Evolutionary conservation across 2,113 vertebrate genomes (phyloP).

Genomic region (Passer montanus): DNA sequence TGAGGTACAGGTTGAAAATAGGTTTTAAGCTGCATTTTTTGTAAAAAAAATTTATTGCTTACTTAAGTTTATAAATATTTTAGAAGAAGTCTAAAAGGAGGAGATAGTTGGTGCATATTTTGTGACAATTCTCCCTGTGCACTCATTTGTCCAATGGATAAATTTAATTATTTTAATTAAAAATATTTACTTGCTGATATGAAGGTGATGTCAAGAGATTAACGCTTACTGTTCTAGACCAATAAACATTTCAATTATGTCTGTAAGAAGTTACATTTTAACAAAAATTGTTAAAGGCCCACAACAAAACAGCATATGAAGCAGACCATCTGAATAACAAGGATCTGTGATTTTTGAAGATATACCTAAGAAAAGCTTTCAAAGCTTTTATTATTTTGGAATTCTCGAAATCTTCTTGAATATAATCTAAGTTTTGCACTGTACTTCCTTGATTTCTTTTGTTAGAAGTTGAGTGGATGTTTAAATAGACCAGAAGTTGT

Average conservation of each 20-base stretch:
- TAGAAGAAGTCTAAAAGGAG: background rate
- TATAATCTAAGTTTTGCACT: background rate
- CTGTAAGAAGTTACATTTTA: background rate
- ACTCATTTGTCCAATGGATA: background rate
- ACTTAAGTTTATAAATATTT: background rate
- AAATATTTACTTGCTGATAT: background rate
- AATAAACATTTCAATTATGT: background rate
- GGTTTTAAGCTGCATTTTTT: background rate
- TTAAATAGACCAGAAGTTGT: background rate
- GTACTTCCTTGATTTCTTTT: background rate
- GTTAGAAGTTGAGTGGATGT: background rate
- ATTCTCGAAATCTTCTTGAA: background rate
- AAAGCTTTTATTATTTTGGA: background rate
- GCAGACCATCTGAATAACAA: background rate
- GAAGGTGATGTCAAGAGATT: background rate
- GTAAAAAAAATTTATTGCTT: background rate
- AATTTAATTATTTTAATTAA: background rate
- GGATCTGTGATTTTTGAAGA: background rate
- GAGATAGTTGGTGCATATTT: background rate
- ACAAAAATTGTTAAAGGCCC: background rate
- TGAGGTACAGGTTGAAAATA: background rate
- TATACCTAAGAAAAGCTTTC: background rate
- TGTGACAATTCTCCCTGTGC: background rate
- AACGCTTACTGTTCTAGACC: background rate
- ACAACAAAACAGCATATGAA: background rate